Evolutionary conservation across 2,888 invertebrate species (phyloP).

Genomic region (Gibbula magus): DNA sequence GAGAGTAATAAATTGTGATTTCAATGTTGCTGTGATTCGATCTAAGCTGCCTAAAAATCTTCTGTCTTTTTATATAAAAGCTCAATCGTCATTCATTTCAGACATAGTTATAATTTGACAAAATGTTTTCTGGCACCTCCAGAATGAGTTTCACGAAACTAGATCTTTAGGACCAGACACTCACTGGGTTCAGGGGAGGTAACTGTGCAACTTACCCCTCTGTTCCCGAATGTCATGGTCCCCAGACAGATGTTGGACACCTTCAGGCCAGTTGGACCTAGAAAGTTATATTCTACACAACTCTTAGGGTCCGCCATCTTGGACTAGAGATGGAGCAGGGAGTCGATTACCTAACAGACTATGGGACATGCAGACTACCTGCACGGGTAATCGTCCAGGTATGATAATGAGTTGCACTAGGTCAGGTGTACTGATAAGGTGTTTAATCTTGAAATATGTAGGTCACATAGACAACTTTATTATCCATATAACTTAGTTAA

Average conservation of each 20-base stretch:
- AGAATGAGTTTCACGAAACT: too few relatives aligned
- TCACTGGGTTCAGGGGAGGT: not conserved
- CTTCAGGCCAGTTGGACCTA: constrained; percentile 61
- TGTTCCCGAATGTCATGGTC: constrained; percentile 61
- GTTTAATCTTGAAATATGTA: not conserved
- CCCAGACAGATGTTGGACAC: constrained; percentile 70
- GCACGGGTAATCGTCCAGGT: too few relatives aligned
- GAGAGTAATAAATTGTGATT: too few relatives aligned
- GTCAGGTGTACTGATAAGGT: not conserved
- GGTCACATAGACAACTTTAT: not conserved
- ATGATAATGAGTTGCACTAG: not conserved
- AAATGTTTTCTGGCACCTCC: too few relatives aligned
- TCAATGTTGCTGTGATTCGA: too few relatives aligned
- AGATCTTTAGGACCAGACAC: not conserved
- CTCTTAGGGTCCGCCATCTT: not conserved
- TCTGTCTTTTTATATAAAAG: too few relatives aligned
- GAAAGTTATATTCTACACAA: constrained; percentile 45
- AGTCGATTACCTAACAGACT: not conserved
- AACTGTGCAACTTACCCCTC: not conserved
- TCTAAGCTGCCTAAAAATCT: too few relatives aligned
- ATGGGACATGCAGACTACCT: too few relatives aligned
- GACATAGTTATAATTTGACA: too few relatives aligned
- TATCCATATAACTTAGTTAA: too few relatives aligned
- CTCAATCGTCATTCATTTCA: too few relatives aligned
- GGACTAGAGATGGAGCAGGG: not conserved